phyloP scores from a whole-genome alignment of 2,888 invertebrate genomes.

The Matsumyia berberina region DNA sequence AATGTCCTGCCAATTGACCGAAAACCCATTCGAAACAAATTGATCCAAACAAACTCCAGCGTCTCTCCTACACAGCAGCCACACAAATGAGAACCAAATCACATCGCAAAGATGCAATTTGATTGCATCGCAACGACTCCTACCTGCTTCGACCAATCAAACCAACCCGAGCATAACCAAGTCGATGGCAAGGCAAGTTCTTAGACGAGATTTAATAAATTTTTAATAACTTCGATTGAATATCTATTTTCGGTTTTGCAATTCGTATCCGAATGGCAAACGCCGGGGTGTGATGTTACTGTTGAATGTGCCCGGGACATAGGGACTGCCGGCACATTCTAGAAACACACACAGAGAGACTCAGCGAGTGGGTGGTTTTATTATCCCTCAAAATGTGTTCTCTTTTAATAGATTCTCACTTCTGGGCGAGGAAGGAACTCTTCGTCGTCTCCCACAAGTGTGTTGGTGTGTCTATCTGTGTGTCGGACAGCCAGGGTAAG shows the following conservation, averaged over 20 bases:
- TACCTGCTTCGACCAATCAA: background rate
- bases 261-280: slow-evolving; percentile 33
- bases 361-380: slow-evolving; percentile 55
- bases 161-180: background rate
- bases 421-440: background rate
- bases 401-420: slow-evolving; percentile 65
- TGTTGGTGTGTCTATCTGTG: slow-evolving; percentile 8
- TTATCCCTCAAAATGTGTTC: slow-evolving; percentile 62
- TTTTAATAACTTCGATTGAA: slow-evolving; percentile 60
- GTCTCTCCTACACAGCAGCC: background rate
- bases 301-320: slow-evolving; percentile 25
- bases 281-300: slow-evolving; percentile 32
- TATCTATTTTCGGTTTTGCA: slow-evolving; percentile 60
- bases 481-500: slow-evolving; percentile 30
- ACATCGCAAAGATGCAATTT: slow-evolving; percentile 24
- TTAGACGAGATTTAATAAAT: slow-evolving; percentile 62
- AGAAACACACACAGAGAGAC: background rate
- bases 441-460: slow-evolving; percentile 3
- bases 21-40: background rate
- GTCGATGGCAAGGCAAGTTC: slow-evolving; percentile 23
- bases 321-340: slow-evolving; percentile 32
- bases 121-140: background rate
- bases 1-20: background rate
- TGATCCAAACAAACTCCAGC: background rate
- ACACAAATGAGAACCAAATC: slow-evolving; percentile 6